These are phyloP conservation scores for Spongilla lacustris DNA, from an alignment of 37 sponge, comb jelly and placozoan species.

Conservation along the genomic window DNA sequence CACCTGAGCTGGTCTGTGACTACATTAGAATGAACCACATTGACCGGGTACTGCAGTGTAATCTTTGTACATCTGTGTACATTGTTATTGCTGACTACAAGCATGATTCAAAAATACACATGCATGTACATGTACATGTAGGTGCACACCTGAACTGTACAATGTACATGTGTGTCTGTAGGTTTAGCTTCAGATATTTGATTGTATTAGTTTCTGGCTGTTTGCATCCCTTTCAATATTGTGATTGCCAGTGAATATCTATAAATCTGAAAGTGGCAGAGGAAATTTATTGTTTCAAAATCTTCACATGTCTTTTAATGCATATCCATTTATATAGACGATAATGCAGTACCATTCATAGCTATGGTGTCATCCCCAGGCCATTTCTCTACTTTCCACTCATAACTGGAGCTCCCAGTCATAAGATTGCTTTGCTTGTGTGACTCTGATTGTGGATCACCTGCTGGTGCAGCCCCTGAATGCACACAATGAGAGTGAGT, in stretches of 20 bases:
- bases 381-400: slow-evolving; percentile 23
- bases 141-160: neutral
- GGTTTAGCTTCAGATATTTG: neutral
- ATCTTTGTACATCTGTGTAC: too few species aligned
- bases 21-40: slow-evolving; percentile 42
- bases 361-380: slow-evolving; percentile 31
- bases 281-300: too few species aligned
- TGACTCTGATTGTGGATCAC: slow-evolving; percentile 70
- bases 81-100: neutral
- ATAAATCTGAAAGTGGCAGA: too few species aligned
- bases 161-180: neutral
- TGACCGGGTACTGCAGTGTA: slow-evolving; percentile 25
- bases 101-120: too few species aligned
- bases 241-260: too few species aligned
- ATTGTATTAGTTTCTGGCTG: neutral
- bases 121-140: too few species aligned
- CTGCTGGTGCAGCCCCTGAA: slow-evolving; percentile 58
- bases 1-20: slow-evolving; percentile 58
- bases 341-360: too few species aligned
- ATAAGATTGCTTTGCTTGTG: slow-evolving; percentile 34
- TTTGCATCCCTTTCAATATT: too few species aligned
- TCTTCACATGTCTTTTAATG: too few species aligned
- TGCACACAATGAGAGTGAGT: slow-evolving; percentile 58
- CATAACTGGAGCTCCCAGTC: slow-evolving; percentile 58
- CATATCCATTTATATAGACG: too few species aligned